Evolutionary conservation across 2,113 vertebrate species (phyloP).

Genomic region (Pterocles gutturalis): DNA sequence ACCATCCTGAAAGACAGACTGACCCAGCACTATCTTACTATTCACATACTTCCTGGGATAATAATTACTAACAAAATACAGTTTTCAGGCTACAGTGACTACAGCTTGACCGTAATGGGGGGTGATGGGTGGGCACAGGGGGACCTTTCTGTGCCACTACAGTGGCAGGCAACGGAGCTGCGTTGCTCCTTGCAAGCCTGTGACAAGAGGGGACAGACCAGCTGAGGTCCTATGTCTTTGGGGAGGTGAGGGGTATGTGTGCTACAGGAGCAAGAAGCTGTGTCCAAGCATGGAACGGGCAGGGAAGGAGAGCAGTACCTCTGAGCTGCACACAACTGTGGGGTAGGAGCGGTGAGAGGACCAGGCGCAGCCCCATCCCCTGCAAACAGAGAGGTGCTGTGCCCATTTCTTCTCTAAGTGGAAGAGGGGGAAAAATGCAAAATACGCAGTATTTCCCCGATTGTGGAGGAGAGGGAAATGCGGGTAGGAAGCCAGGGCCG

Average conservation of each 20-base stretch:
- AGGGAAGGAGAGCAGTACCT: rapidly evolving
- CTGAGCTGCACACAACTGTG: rapidly evolving
- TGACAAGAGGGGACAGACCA: neutral
- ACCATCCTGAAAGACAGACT: too few species aligned
- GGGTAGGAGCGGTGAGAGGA: rapidly evolving
- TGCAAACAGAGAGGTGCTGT: neutral
- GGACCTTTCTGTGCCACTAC: neutral
- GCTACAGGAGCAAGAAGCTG: rapidly evolving
- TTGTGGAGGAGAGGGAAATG: rapidly evolving
- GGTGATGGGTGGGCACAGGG: rapidly evolving
- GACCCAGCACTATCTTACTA: too few species aligned
- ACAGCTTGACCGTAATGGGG: too few species aligned
- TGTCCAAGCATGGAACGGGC: rapidly evolving
- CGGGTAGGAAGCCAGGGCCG: rapidly evolving
- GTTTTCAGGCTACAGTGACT: too few species aligned
- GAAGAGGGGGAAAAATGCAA: neutral
- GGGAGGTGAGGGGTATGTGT: rapidly evolving
- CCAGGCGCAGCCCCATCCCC: rapidly evolving
- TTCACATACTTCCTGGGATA: too few species aligned
- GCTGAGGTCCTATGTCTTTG: rapidly evolving
- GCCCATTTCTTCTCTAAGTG: neutral
- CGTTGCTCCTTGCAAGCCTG: rapidly evolving
- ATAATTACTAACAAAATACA: too few species aligned
- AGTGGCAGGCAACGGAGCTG: rapidly evolving
- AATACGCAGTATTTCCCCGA: neutral